These are phyloP conservation scores for Agrotis puta DNA, from an alignment of 2,888 invertebrate genomes.

Conservation along the genomic window DNA sequence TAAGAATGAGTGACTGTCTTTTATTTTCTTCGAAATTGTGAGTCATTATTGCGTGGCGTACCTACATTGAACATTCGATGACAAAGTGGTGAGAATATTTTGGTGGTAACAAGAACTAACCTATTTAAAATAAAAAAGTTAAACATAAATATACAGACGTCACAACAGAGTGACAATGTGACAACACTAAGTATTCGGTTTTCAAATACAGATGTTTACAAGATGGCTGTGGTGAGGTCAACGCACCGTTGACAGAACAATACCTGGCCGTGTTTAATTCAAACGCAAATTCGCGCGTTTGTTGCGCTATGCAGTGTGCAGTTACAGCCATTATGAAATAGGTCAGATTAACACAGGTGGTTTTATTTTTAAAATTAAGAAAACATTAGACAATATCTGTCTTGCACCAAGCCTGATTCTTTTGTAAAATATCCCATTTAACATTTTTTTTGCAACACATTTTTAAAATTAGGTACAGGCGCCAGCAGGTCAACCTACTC, in stretches of 20 bases:
- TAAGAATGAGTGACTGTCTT: no score
- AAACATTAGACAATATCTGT: no score
- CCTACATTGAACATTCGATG: no score
- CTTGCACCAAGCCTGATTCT: no score
- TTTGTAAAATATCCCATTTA: no score
- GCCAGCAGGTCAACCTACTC: no score
- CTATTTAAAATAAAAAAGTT: neutral
- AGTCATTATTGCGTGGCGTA: neutral
- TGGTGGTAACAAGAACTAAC: neutral
- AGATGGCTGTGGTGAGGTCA: constrained; percentile 63
- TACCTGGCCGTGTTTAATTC: constrained; percentile 65
- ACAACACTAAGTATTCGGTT: constrained; percentile 38
- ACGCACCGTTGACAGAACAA: constrained; percentile 68
- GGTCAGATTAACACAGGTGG: constrained; percentile 45
- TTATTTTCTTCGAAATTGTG: constrained; percentile 15
- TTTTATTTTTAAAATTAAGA: constrained; percentile 10
- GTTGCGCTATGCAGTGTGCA: constrained; percentile 34
- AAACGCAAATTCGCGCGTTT: constrained; percentile 67
- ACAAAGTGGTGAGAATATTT: no score
- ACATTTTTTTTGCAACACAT: no score
- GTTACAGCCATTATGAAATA: constrained; percentile 41
- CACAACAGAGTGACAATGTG: constrained; percentile 1
- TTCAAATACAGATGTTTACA: constrained; percentile 64
- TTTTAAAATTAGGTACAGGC: no score
- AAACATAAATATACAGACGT: constrained; percentile 2